Evolutionary conservation across 2,888 invertebrate genomes (phyloP).

Genomic region (Agrypnus murinus): DNA sequence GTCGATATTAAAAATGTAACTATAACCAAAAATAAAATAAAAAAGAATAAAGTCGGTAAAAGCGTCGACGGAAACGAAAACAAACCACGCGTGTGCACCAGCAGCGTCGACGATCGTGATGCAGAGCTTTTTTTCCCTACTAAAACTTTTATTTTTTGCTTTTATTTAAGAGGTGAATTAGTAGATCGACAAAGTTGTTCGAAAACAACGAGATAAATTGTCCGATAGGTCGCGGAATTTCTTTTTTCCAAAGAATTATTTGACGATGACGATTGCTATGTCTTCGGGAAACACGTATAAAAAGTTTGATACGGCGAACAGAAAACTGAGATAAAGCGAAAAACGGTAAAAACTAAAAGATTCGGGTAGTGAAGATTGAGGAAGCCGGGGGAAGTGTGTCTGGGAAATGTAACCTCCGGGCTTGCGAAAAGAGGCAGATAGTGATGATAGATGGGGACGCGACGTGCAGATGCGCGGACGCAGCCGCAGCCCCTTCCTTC

Average conservation of each 20-base stretch:
- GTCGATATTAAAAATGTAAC: slow-evolving; percentile 11
- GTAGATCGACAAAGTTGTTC: slow-evolving; percentile 54
- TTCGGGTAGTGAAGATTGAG: slow-evolving; percentile 39
- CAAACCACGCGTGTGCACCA: not conserved
- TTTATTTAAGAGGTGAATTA: slow-evolving; percentile 44
- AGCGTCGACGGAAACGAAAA: slow-evolving; percentile 3
- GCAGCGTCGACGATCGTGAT: not conserved
- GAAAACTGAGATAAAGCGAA: slow-evolving; percentile 50
- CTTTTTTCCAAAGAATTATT: slow-evolving; percentile 53
- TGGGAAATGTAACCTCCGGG: slow-evolving; percentile 53
- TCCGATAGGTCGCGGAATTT: slow-evolving; percentile 50
- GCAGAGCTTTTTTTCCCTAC: slow-evolving; percentile 7
- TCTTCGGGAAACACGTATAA: slow-evolving; percentile 52
- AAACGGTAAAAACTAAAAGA: slow-evolving; percentile 56
- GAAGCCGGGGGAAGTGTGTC: slow-evolving; percentile 50
- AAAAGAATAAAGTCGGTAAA: not conserved
- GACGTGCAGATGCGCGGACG: slow-evolving; percentile 62
- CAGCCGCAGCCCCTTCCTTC: slow-evolving; percentile 9
- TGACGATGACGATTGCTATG: slow-evolving; percentile 56
- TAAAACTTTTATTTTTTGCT: slow-evolving; percentile 28
- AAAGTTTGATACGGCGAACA: slow-evolving; percentile 54
- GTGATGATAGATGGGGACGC: slow-evolving; percentile 64
- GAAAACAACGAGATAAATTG: slow-evolving; percentile 57
- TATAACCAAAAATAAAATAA: slow-evolving; percentile 11
- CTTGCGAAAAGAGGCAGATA: slow-evolving; percentile 53